phyloP scores from a whole-genome alignment of 2,113 vertebrate species.

The Rousettus leschenaultii region DNA sequence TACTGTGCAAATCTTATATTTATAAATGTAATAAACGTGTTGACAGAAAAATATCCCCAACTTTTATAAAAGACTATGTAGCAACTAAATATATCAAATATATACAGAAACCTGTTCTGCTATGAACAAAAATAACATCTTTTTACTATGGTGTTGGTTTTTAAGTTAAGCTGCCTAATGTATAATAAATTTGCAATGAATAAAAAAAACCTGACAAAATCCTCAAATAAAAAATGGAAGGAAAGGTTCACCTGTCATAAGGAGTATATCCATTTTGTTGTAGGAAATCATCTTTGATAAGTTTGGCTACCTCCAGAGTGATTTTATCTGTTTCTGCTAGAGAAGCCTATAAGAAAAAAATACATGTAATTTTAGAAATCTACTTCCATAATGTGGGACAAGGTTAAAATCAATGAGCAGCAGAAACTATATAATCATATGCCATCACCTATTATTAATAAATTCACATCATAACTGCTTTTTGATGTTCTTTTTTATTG shows the following conservation, averaged over 20 bases:
- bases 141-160: conserved; percentile 84
- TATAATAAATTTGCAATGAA: conserved; percentile 83
- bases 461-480: background rate
- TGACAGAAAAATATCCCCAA: conserved; percentile 80
- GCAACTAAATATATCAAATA: conserved; percentile 52
- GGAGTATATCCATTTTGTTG: conserved; percentile 98
- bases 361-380: background rate
- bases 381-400: background rate
- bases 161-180: conserved; percentile 83
- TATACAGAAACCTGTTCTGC: conserved; percentile 83
- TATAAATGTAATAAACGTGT: conserved; percentile 82
- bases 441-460: background rate
- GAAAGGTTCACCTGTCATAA: conserved; percentile 90
- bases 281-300: conserved; percentile 98
- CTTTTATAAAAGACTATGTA: conserved; percentile 83
- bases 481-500: background rate
- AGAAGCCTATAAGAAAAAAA: conserved; percentile 87
- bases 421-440: background rate
- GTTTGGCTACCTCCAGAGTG: conserved; percentile 97
- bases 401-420: background rate
- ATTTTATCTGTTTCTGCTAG: conserved; percentile 99
- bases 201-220: conserved; percentile 18
- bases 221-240: background rate
- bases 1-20: conserved; percentile 86
- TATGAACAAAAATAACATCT: conserved; percentile 77